Percentiles rank a stretch among this genome's conserved stretches.
phyloP scores from a whole-genome alignment of 1,140 invertebrate species.

The Lordiphosa clarofinis region DNA sequence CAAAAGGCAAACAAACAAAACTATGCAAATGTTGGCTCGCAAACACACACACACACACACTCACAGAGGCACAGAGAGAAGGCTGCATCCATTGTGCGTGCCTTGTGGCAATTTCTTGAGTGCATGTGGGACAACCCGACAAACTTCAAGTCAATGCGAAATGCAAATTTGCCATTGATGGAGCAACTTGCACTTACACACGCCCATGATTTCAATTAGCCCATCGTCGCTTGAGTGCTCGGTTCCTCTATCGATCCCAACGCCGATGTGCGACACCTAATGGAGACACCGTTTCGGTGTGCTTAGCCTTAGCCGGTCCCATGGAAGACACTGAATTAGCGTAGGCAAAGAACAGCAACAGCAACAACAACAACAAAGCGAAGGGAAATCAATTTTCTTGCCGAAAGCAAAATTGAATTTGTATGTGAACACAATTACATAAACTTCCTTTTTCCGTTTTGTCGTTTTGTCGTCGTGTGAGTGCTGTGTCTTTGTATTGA shows the following conservation, averaged over 20 bases:
- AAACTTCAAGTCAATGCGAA: conserved; percentile 18
- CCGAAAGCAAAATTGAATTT: conserved; percentile 71
- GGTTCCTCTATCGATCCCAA: conserved; percentile 18
- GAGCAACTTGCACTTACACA: conserved; percentile 19
- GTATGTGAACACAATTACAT: conserved; percentile 76
- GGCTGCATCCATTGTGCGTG: conserved; percentile 44
- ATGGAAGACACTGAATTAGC: conserved; percentile 31
- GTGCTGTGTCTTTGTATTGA: conserved; percentile 64
- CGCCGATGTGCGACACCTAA: conserved; percentile 29
- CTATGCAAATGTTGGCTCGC: conserved; percentile 53
- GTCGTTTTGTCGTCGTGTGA: conserved; percentile 33
- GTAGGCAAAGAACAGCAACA: background rate
- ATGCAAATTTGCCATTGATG: conserved; percentile 38
- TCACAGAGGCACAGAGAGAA: background rate
- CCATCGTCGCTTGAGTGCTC: conserved; percentile 50
- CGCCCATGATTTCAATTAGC: conserved; percentile 59
- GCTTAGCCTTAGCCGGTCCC: conserved; percentile 32
- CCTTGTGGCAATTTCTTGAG: conserved; percentile 60
- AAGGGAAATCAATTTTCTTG: conserved; percentile 68
- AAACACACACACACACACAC: conserved; percentile 27
- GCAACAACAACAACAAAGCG: conserved; percentile 7
- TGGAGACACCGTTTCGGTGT: conserved; percentile 29
- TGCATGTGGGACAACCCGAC: conserved; percentile 49
- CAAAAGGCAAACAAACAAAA: conserved; percentile 49
- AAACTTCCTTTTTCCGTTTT: conserved; percentile 61